Conservation (phyloP, 2,888 invertebrate species). For the Patella caerulea region DNA sequence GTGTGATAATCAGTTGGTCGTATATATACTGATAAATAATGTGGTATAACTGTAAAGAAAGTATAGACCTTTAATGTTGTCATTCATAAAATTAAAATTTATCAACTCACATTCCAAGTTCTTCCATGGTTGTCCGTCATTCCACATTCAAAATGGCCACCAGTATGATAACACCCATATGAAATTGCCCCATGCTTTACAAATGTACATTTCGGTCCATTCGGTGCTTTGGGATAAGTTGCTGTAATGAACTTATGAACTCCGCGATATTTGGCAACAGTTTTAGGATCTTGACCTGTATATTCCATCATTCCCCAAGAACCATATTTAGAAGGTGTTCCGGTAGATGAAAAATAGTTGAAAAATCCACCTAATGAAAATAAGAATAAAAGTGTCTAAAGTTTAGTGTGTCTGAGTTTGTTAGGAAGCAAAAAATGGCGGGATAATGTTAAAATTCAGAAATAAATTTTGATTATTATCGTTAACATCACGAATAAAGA, state of each 20-base stretch:
- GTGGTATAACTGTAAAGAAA: no score
- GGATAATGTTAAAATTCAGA: no score
- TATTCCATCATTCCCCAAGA: slow-evolving; percentile 57
- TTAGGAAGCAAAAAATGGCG: no score
- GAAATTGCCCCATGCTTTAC: slow-evolving; percentile 22
- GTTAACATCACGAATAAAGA: no score
- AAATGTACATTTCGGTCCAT: slow-evolving; percentile 41
- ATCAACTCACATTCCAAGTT: slow-evolving; percentile 34
- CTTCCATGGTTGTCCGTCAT: slow-evolving; percentile 28
- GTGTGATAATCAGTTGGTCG: no score
- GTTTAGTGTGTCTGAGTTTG: no score
- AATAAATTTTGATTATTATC: no score
- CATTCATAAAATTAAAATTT: neutral
- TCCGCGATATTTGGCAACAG: slow-evolving; percentile 51
- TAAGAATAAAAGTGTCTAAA: no score
- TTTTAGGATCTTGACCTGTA: slow-evolving; percentile 50
- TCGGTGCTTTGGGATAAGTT: slow-evolving; percentile 20
- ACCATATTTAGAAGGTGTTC: slow-evolving; percentile 48
- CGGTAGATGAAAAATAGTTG: slow-evolving; percentile 53
- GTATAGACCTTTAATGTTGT: no score
- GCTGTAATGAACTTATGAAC: slow-evolving; percentile 46
- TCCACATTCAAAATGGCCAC: slow-evolving; percentile 33
- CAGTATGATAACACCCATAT: slow-evolving; percentile 42
- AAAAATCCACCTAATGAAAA: slow-evolving; percentile 38
- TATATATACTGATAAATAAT: no score